Percentiles rank a stretch among this genome's conserved stretches.
These are phyloP conservation scores for Macheiramphus alcinus DNA, from an alignment of 2,113 vertebrate genomes.

Conservation along the genomic window DNA sequence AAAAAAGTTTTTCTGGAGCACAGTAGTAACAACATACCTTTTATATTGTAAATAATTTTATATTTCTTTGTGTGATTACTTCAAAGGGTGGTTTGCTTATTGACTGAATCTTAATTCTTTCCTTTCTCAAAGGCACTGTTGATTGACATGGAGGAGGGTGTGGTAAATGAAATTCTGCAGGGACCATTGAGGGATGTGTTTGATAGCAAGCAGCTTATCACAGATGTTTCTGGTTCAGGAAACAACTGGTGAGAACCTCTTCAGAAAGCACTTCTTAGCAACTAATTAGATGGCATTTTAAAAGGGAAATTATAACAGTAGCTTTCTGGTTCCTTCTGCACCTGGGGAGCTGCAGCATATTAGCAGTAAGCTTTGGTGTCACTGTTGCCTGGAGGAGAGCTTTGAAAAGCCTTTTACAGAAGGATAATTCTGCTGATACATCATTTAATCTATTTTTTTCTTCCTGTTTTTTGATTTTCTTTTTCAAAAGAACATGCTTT, in stretches of 20 bases:
- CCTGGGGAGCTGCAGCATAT: slow-evolving; percentile 4
- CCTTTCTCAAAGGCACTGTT: slow-evolving; percentile 84
- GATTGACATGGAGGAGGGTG: slow-evolving; percentile 98
- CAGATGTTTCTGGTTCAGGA: slow-evolving; percentile 94
- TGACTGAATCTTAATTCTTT: slow-evolving; percentile 31
- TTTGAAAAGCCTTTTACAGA: slow-evolving; percentile 39
- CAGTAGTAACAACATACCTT: not conserved
- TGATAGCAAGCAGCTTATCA: slow-evolving; percentile 92
- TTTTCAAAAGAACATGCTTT: not conserved
- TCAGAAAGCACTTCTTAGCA: slow-evolving; percentile 25
- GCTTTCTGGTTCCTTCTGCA: not conserved
- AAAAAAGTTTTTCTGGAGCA: not conserved
- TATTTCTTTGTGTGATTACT: slow-evolving; percentile 4
- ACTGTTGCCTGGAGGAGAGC: not conserved
- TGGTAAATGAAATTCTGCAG: slow-evolving; percentile 92
- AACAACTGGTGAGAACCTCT: slow-evolving; percentile 93
- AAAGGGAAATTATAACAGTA: not conserved
- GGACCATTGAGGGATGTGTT: slow-evolving; percentile 91
- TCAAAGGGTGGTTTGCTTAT: not conserved
- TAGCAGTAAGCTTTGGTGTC: slow-evolving; percentile 14
- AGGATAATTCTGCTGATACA: slow-evolving; percentile 5
- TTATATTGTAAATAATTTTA: not conserved
- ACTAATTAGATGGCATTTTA: slow-evolving; percentile 19
- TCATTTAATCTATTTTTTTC: not conserved
- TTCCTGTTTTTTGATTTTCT: not conserved